Evolutionary conservation across 2,888 invertebrate genomes (phyloP).

Genomic region (Limenitis camilla): DNA sequence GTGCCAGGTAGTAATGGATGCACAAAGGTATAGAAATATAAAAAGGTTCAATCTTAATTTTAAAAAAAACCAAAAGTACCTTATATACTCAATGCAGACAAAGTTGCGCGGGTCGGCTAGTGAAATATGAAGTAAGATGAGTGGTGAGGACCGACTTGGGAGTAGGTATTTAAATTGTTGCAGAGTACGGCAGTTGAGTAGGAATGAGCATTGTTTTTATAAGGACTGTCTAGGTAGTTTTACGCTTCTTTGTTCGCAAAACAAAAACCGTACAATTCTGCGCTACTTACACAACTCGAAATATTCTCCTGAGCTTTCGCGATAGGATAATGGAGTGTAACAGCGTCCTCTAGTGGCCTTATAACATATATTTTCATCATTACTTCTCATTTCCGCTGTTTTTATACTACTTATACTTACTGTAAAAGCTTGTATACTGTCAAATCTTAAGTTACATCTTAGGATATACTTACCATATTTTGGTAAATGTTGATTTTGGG

Average conservation of each 20-base stretch:
- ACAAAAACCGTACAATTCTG: constrained; percentile 2
- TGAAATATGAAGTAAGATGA: too few relatives aligned
- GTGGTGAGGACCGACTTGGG: neutral
- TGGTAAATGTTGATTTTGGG: too few relatives aligned
- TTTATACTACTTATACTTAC: too few relatives aligned
- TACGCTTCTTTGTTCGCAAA: constrained; percentile 1
- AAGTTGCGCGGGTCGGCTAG: too few relatives aligned
- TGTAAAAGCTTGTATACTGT: too few relatives aligned
- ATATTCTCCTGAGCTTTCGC: neutral
- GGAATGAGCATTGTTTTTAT: neutral
- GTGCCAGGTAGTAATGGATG: too few relatives aligned
- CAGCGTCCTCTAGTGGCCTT: neutral
- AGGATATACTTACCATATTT: too few relatives aligned
- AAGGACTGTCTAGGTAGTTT: neutral
- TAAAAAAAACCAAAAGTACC: too few relatives aligned
- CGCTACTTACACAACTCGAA: neutral
- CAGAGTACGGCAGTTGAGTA: neutral
- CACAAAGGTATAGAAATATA: too few relatives aligned
- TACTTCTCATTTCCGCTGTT: neutral
- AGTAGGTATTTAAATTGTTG: constrained; percentile 4
- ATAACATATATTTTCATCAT: neutral
- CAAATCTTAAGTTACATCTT: too few relatives aligned
- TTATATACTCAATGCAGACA: too few relatives aligned
- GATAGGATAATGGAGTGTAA: constrained; percentile 8
- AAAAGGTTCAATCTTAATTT: too few relatives aligned